Conservation (phyloP, 2,113 vertebrate genomes). For the Antennarius striatus region DNA sequence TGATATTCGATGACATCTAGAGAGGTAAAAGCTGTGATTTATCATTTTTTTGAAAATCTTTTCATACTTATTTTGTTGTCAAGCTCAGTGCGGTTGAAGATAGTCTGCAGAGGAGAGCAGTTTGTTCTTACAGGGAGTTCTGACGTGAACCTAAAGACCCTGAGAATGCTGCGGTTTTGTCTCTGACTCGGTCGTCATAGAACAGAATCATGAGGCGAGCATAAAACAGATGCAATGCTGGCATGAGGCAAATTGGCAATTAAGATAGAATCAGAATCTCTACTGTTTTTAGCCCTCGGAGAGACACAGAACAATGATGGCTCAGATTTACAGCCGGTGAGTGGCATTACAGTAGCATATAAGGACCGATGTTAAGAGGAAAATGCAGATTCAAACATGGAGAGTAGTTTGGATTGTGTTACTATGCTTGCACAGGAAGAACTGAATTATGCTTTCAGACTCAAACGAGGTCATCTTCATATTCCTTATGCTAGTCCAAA, state of each 20-base stretch:
- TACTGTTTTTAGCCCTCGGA: slow-evolving; percentile 26
- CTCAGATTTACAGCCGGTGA: slow-evolving; percentile 12
- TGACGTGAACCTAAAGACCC: slow-evolving; percentile 8
- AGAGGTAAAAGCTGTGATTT: slow-evolving; percentile 2
- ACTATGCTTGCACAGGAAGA: slow-evolving; percentile 13
- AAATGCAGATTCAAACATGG: slow-evolving; percentile 1
- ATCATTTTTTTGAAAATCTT: neutral
- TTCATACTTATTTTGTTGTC: slow-evolving; percentile 5
- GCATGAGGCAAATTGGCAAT: slow-evolving; percentile 57
- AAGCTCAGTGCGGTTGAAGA: neutral
- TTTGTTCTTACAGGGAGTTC: slow-evolving; percentile 10
- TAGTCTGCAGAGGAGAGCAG: neutral
- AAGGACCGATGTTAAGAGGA: neutral
- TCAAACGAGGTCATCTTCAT: slow-evolving; percentile 51
- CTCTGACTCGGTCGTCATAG: slow-evolving; percentile 10
- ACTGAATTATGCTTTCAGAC: slow-evolving; percentile 4
- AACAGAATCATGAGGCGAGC: slow-evolving; percentile 1
- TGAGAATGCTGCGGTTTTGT: slow-evolving; percentile 2
- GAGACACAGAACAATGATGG: slow-evolving; percentile 12
- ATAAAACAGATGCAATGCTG: slow-evolving; percentile 51
- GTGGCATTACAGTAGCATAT: slow-evolving; percentile 10
- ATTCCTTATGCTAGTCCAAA: slow-evolving; percentile 39
- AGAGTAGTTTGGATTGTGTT: neutral
- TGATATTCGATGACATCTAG: neutral
- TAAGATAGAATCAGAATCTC: slow-evolving; percentile 37